Evolutionary conservation across 2,113 vertebrate genomes (phyloP), one percentile per base, ranked within the genome.

Genomic region (Brachyhypopomus occidentalis): DNA sequence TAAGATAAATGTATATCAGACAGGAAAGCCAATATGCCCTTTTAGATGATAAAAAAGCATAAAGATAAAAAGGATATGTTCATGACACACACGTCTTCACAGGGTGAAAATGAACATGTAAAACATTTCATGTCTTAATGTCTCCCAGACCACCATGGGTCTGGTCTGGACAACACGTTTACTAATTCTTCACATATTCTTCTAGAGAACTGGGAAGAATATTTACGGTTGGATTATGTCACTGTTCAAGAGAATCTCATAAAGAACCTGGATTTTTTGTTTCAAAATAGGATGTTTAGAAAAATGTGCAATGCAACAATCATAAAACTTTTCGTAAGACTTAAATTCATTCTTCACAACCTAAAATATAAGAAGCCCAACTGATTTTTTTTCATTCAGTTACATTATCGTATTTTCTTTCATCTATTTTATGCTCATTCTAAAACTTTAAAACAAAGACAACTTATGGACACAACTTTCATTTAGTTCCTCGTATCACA

Each of bases 131-230:
- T 30, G 30, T 45, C 41, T 45, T 4, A 45, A 11, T 11, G 5
- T 38, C 5, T 19, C 52, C 30, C 52, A 25, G 34, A 78, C 6
- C 52, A 70, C 77, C 17, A 23, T 27, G 17, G 12, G 72, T 81
- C 48, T 81, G 25, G 72, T 41, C 62, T 45, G 62, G 22, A 56
- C 72, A 81, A 30, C 30, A 30, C 30, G 30, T 63, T 45, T 81
- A 30, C 58, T 58, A 30, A 41, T 59, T 45, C 72, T 45, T 67
- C 9, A 41, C n/a, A n/a, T 45, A 1, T 30, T 30, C 0, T 19
- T 67, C 23, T 56, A 27, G 5, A 70, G 41, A 52, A 34, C 0
- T 36, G 11, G 36, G 48, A 74, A 66, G 14, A 75, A 41, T 8
- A 14, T 41, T 2, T 66, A 56, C 22, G 14, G 5, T 16, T 69